Evolutionary conservation across 2,113 vertebrate genomes (phyloP).

Genomic region (Solenodon paradoxus): DNA sequence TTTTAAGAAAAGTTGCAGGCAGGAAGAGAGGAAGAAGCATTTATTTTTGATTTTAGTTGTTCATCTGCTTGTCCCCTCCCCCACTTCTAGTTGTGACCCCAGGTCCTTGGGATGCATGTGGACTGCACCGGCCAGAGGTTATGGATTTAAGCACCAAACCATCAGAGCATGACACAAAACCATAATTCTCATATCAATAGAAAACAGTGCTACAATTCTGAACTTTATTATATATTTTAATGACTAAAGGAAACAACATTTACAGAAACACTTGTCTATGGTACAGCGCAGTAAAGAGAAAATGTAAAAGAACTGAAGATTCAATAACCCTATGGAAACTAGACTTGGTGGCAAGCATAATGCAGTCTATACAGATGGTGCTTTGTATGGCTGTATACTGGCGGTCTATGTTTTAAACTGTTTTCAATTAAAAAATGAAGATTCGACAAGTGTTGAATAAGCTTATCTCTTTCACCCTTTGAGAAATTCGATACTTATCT

Average conservation of each 20-base stretch:
- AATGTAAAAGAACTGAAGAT: neutral
- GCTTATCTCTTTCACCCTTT: neutral
- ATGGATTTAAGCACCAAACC: no score
- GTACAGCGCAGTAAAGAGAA: conserved; percentile 14
- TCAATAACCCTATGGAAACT: neutral
- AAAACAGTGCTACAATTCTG: neutral
- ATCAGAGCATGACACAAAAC: no score
- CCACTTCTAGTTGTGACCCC: no score
- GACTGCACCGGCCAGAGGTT: no score
- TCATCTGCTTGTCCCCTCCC: no score
- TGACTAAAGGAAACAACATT: neutral
- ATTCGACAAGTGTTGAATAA: no score
- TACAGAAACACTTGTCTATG: neutral
- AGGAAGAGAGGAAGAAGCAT: no score
- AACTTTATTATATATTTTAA: neutral
- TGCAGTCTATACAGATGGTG: neutral
- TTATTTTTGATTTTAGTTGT: no score
- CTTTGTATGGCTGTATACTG: neutral
- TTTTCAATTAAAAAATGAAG: no score
- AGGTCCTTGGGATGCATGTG: no score
- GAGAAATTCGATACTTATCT: neutral
- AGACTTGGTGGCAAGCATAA: neutral
- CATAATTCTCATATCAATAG: neutral
- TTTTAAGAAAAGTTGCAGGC: no score
- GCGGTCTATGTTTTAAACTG: neutral